phyloP scores from a whole-genome alignment of 2,888 invertebrate species.

The Chymomyza fuscimana region DNA sequence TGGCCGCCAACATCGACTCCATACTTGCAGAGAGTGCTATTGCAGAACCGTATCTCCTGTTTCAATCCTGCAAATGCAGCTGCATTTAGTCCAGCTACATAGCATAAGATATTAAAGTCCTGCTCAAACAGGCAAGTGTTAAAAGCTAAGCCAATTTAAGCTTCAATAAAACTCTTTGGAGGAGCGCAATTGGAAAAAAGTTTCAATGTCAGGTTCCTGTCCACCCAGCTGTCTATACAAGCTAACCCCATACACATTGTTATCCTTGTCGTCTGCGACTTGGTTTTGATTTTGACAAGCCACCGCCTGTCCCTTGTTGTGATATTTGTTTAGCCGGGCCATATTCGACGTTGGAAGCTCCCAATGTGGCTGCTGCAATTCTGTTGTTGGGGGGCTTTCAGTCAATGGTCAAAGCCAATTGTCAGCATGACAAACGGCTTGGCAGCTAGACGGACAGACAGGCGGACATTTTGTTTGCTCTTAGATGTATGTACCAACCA shows the following conservation, averaged over 20 bases:
- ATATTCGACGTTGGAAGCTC: constrained; percentile 16
- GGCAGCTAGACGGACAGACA: constrained; percentile 20
- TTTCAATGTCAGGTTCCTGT: constrained; percentile 15
- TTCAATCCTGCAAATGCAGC: too few relatives aligned
- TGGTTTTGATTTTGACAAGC: constrained; percentile 66
- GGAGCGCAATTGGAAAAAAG: background rate
- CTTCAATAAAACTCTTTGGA: background rate
- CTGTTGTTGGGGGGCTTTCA: constrained; percentile 25
- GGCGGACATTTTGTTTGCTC: constrained; percentile 54
- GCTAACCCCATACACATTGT: constrained; percentile 18
- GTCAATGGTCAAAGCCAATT: constrained; percentile 64
- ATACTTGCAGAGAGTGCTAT: too few relatives aligned
- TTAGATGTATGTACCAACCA: constrained; percentile 22
- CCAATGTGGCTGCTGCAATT: constrained; percentile 9
- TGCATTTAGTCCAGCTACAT: too few relatives aligned
- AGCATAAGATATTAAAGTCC: too few relatives aligned
- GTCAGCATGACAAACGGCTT: constrained; percentile 66
- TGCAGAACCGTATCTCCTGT: too few relatives aligned
- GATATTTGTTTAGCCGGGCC: constrained; percentile 8
- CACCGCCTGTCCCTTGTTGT: constrained; percentile 4
- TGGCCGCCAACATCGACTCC: too few relatives aligned
- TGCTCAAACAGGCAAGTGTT: background rate
- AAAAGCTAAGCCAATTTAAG: background rate
- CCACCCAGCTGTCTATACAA: constrained; percentile 42
- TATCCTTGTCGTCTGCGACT: constrained; percentile 62